Evolutionary conservation across 1,140 invertebrate genomes (phyloP).

Genomic region (Bradysia coprophila): DNA sequence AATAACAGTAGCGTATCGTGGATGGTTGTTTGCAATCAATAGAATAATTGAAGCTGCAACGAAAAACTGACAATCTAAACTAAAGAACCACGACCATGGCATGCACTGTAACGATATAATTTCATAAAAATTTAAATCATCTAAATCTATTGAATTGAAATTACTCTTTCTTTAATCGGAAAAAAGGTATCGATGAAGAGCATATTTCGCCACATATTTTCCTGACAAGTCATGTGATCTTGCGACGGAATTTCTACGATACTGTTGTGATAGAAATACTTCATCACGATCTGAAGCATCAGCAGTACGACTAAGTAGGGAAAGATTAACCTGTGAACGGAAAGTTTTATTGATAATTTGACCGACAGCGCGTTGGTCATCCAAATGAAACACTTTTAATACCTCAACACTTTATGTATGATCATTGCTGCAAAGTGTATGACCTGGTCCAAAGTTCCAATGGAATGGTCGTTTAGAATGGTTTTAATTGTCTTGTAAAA

Average conservation of each 20-base stretch:
- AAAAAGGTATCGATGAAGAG: constrained; percentile 25
- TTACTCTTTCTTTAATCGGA: constrained; percentile 20
- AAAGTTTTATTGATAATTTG: background rate
- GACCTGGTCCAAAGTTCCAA: background rate
- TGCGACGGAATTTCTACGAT: constrained; percentile 18
- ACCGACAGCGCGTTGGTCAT: background rate
- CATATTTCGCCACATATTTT: constrained; percentile 24
- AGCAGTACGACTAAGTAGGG: constrained; percentile 6
- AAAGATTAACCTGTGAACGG: constrained; percentile 3
- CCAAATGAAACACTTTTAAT: too few species aligned
- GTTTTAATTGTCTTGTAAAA: background rate
- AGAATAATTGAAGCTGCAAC: constrained; percentile 6
- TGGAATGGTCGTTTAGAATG: background rate
- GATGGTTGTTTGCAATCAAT: constrained; percentile 6
- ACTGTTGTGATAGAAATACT: constrained; percentile 17
- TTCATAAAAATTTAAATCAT: background rate
- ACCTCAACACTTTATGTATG: background rate
- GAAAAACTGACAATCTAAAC: constrained; percentile 8
- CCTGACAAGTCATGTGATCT: constrained; percentile 20
- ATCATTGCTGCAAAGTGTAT: background rate
- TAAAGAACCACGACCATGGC: constrained; percentile 10
- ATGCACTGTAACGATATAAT: constrained; percentile 7
- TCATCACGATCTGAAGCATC: constrained; percentile 6
- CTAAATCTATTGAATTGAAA: background rate
- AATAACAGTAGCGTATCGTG: constrained; percentile 6